Percentiles rank a stretch among this genome's conserved stretches.
phyloP scores from a whole-genome alignment of 2,888 invertebrate species.

The Fissipunctia ypsillon region DNA sequence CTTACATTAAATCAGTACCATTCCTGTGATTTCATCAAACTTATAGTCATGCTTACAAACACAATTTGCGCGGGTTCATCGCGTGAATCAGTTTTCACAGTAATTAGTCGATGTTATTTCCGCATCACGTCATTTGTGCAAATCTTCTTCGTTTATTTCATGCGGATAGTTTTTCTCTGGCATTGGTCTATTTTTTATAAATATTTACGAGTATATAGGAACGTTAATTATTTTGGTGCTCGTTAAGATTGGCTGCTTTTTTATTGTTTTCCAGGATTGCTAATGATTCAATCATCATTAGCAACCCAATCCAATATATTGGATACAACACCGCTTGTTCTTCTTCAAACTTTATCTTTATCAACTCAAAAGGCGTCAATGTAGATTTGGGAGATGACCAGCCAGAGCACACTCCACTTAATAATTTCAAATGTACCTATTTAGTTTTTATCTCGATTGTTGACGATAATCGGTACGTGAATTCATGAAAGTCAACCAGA shows the following conservation, averaged over 20 bases:
- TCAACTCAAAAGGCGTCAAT: too few relatives aligned
- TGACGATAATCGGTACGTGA: too few relatives aligned
- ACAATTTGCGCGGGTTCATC: slow-evolving; percentile 33
- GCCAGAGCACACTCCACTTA: too few relatives aligned
- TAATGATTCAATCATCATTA: background rate
- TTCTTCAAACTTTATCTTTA: too few relatives aligned
- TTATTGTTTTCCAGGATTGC: background rate
- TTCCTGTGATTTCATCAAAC: background rate
- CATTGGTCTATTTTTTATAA: background rate
- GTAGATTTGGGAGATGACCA: too few relatives aligned
- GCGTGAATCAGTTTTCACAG: slow-evolving; percentile 28
- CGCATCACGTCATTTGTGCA: slow-evolving; percentile 26
- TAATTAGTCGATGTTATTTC: slow-evolving; percentile 39
- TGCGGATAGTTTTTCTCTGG: slow-evolving; percentile 12
- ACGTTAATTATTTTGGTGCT: slow-evolving; percentile 2
- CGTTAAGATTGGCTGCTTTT: background rate
- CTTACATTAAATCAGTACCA: background rate
- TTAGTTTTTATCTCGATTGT: too few relatives aligned
- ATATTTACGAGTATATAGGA: background rate
- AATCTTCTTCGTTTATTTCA: slow-evolving; percentile 25
- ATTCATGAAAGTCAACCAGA: too few relatives aligned
- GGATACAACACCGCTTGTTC: too few relatives aligned
- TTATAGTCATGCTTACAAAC: slow-evolving; percentile 44
- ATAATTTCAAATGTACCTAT: too few relatives aligned
- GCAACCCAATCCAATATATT: too few relatives aligned